Conservation (phyloP, 1,140 invertebrate species). For the Uloborus diversus region DNA sequence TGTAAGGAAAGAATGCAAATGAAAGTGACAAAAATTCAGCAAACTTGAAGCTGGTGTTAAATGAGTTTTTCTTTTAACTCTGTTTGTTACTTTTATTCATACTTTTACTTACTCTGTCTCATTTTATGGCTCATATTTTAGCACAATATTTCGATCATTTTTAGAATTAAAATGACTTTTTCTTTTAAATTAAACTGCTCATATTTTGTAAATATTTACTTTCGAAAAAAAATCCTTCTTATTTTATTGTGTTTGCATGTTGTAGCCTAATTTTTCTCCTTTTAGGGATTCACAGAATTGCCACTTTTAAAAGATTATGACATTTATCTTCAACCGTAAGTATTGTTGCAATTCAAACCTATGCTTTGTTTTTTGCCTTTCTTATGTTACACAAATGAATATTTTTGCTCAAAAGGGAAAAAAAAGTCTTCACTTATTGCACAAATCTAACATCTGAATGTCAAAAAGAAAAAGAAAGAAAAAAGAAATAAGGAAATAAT, state of each 20-base stretch:
- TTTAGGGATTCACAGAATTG: slow-evolving; percentile 7
- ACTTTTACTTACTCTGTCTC: no score
- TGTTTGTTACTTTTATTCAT: background rate
- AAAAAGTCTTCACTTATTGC: background rate
- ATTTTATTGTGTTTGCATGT: background rate
- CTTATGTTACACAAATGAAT: background rate
- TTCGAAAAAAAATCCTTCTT: background rate
- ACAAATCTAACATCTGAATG: background rate
- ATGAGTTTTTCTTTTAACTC: no score
- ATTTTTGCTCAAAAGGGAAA: background rate
- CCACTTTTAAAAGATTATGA: background rate
- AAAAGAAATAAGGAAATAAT: background rate
- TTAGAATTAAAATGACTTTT: background rate
- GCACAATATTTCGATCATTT: background rate
- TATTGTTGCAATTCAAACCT: background rate
- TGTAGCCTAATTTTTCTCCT: background rate
- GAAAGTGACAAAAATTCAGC: no score
- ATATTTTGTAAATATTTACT: background rate
- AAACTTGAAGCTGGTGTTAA: no score
- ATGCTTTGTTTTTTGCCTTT: background rate
- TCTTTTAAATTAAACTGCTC: background rate
- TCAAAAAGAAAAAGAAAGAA: background rate
- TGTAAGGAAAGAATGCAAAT: no score
- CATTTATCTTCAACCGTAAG: slow-evolving; percentile 8
- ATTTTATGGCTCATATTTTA: background rate